A percentile compares a stretch with the other conserved stretches of the same genome.
phyloP scores from a whole-genome alignment of 1,140 invertebrate genomes.

The Drosophila kanapiae region DNA sequence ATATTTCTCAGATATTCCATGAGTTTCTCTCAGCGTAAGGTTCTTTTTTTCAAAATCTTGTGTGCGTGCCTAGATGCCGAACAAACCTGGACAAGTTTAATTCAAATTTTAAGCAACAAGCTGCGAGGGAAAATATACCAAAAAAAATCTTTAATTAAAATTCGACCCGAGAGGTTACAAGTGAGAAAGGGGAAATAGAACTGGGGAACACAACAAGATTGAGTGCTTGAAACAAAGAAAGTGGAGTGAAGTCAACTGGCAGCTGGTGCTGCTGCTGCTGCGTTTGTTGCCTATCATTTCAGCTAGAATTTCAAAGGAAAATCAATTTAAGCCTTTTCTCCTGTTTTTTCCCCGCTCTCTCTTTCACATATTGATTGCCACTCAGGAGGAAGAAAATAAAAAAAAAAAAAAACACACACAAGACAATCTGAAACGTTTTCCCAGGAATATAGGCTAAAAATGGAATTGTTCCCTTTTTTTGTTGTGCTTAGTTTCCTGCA shows the following conservation, averaged over 20 bases:
- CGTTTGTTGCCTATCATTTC: conserved; percentile 43
- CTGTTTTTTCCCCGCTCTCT: not conserved
- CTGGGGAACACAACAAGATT: conserved; percentile 20
- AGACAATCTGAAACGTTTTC: conserved; percentile 22
- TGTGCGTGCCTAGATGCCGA: conserved; percentile 23
- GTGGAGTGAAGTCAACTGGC: conserved; percentile 54
- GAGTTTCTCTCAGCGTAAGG: not conserved
- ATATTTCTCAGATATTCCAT: not conserved
- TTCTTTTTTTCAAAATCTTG: conserved; percentile 11
- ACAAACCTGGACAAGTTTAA: conserved; percentile 28
- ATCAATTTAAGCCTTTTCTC: conserved; percentile 71
- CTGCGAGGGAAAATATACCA: not conserved
- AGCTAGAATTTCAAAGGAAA: conserved; percentile 65
- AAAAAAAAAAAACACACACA: conserved; percentile 5
- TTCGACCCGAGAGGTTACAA: conserved; percentile 29
- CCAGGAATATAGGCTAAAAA: conserved; percentile 23
- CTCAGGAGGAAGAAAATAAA: conserved; percentile 12
- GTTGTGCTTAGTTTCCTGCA: not conserved
- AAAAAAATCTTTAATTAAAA: conserved; percentile 54
- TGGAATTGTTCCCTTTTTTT: conserved; percentile 24
- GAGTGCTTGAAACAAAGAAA: conserved; percentile 26
- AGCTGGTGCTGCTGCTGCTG: conserved; percentile 16
- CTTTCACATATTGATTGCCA: conserved; percentile 66
- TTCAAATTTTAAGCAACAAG: conserved; percentile 37
- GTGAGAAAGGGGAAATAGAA: conserved; percentile 17